A percentile compares a stretch with the other conserved stretches of the same genome.
Conservation (phyloP, 2,888 invertebrate genomes). For the Mimumesa dahlbomi region DNA sequence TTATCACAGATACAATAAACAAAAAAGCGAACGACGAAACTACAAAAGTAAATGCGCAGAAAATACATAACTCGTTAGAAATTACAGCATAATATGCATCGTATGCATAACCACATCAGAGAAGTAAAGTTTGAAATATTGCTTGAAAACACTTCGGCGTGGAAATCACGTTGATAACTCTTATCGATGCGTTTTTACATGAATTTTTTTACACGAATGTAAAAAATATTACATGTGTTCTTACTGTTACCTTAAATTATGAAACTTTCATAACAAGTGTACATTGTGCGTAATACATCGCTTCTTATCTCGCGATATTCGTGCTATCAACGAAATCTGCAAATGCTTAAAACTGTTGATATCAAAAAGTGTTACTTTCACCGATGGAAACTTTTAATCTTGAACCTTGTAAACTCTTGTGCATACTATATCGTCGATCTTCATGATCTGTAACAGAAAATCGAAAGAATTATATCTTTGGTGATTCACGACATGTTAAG, state of each 20-base stretch:
- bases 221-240: background rate
- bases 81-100: background rate
- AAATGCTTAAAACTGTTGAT: conserved; percentile 8
- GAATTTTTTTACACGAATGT: too few species aligned
- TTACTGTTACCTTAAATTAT: background rate
- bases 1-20: conserved; percentile 20
- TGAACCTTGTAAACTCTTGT: conserved; percentile 88
- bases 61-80: conserved; percentile 27
- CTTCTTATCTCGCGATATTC: conserved; percentile 8
- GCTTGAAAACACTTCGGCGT: background rate
- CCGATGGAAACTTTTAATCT: conserved; percentile 76
- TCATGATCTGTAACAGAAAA: conserved; percentile 84
- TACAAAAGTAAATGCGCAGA: conserved; percentile 21
- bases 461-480: conserved; percentile 1
- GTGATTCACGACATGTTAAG: too few species aligned
- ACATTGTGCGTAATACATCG: conserved; percentile 24
- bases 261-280: background rate
- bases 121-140: background rate
- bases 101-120: background rate
- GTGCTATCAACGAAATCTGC: conserved; percentile 2
- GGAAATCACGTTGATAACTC: conserved; percentile 23
- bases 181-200: conserved; percentile 2
- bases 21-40: conserved; percentile 18
- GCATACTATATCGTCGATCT: conserved; percentile 87
- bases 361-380: conserved; percentile 1